A percentile compares a stretch with the other conserved stretches of the same genome.
phyloP scores from a whole-genome alignment of 2,888 invertebrate genomes.

The Philopedon plagiatum region DNA sequence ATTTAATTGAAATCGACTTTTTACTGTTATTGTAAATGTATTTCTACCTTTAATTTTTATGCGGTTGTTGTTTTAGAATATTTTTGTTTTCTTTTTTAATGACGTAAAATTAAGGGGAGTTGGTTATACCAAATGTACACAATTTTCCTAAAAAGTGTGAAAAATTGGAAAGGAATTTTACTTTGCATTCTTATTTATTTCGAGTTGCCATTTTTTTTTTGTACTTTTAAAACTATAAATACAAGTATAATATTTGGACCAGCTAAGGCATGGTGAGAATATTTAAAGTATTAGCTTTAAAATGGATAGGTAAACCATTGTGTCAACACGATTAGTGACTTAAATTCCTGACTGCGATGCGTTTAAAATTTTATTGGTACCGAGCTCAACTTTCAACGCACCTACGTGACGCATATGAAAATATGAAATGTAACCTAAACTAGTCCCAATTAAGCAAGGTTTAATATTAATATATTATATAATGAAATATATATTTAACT shows the following conservation, averaged over 20 bases:
- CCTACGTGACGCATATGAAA: slow-evolving; percentile 58
- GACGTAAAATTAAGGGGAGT: slow-evolving; percentile 44
- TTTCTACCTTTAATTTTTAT: slow-evolving; percentile 61
- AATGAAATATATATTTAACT: slow-evolving; percentile 58
- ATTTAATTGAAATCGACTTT: slow-evolving; percentile 49
- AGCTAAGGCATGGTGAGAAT: slow-evolving; percentile 15
- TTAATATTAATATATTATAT: slow-evolving; percentile 57
- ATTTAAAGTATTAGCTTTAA: slow-evolving; percentile 47
- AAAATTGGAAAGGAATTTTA: slow-evolving; percentile 45
- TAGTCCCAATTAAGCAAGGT: slow-evolving; percentile 65
- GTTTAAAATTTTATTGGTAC: slow-evolving; percentile 57
- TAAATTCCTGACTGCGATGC: slow-evolving; percentile 58
- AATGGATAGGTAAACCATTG: slow-evolving; percentile 46
- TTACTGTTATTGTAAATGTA: slow-evolving; percentile 60
- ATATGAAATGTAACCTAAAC: slow-evolving; percentile 63
- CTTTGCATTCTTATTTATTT: slow-evolving; percentile 46
- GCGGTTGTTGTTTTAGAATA: slow-evolving; percentile 61
- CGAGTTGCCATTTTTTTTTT: slow-evolving; percentile 50
- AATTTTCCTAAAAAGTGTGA: slow-evolving; percentile 48
- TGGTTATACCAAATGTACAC: slow-evolving; percentile 56
- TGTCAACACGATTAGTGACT: slow-evolving; percentile 54
- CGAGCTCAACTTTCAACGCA: slow-evolving; percentile 64
- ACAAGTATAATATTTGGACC: slow-evolving; percentile 22
- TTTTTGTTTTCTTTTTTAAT: slow-evolving; percentile 58
- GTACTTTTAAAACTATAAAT: slow-evolving; percentile 32